A percentile compares a stretch with the other conserved stretches of the same genome.
These are phyloP conservation scores for Machimus atricapillus DNA, from an alignment of 2,888 invertebrate genomes.

Conservation along the genomic window DNA sequence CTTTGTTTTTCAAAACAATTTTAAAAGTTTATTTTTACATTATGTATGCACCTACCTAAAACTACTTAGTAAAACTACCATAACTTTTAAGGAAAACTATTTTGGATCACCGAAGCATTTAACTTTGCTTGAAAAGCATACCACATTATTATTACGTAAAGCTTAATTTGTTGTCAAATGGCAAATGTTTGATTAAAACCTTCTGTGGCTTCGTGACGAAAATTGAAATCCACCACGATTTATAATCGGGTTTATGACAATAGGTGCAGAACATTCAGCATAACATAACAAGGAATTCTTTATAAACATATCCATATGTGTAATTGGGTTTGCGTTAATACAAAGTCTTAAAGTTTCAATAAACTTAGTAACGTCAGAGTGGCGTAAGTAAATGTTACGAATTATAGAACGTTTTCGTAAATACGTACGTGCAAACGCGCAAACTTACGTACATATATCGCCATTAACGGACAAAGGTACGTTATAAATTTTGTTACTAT, in stretches of 20 bases:
- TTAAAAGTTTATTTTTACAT: no score
- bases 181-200: not conserved
- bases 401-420: not conserved
- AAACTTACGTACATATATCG: not conserved
- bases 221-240: not conserved
- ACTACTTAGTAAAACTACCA: no score
- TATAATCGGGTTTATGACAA: not conserved
- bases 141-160: not conserved
- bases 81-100: no score
- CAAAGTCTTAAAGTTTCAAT: not conserved
- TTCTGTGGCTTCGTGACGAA: not conserved
- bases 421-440: not conserved
- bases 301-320: not conserved
- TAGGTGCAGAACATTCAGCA: not conserved
- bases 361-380: not conserved
- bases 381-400: not conserved
- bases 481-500: no score
- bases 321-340: not conserved
- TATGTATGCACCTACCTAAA: no score
- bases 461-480: not conserved
- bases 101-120: no score
- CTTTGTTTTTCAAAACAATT: no score
- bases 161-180: not conserved
- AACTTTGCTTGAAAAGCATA: not conserved
- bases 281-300: not conserved